Percentiles rank a stretch among this genome's conserved stretches.
Conservation (phyloP, 2,888 invertebrate genomes). For the Piscicola geometra region DNA sequence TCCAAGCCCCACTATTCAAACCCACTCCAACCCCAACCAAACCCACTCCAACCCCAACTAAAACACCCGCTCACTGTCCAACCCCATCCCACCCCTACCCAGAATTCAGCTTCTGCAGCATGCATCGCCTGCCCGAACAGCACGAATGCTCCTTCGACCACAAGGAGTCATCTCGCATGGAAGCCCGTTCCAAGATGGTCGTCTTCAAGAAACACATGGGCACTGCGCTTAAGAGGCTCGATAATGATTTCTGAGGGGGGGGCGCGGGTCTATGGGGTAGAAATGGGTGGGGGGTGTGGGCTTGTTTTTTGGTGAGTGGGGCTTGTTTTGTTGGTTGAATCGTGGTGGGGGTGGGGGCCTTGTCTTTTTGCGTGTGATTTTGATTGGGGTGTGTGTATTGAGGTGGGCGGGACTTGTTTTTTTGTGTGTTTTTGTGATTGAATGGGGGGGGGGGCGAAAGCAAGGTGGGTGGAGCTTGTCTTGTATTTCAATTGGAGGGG, state of each 20-base stretch:
- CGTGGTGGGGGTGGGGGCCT: background rate
- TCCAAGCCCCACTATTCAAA: no score
- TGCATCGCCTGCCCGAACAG: constrained; percentile 53
- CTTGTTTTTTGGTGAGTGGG: background rate
- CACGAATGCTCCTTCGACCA: constrained; percentile 54
- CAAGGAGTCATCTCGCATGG: constrained; percentile 53
- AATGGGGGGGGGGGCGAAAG: no score
- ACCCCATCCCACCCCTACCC: constrained; percentile 24
- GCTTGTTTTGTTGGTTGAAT: background rate
- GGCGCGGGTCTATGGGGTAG: background rate
- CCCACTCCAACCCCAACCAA: no score
- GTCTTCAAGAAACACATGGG: constrained; percentile 54
- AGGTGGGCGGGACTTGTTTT: no score
- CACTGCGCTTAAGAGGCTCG: constrained; percentile 45
- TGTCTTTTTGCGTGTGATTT: no score
- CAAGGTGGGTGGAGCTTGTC: no score
- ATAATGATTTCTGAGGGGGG: constrained; percentile 41
- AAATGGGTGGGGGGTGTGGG: background rate
- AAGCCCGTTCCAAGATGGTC: constrained; percentile 54
- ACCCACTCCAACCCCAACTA: constrained; percentile 22
- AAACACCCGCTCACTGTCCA: constrained; percentile 53
- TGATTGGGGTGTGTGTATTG: no score
- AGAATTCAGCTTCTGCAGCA: constrained; percentile 53
- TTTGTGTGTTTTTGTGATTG: no score
- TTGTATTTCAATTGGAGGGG: no score